Conservation (phyloP, 37 sponge, comb jelly and placozoan genomes). For the Agelas oroides region DNA sequence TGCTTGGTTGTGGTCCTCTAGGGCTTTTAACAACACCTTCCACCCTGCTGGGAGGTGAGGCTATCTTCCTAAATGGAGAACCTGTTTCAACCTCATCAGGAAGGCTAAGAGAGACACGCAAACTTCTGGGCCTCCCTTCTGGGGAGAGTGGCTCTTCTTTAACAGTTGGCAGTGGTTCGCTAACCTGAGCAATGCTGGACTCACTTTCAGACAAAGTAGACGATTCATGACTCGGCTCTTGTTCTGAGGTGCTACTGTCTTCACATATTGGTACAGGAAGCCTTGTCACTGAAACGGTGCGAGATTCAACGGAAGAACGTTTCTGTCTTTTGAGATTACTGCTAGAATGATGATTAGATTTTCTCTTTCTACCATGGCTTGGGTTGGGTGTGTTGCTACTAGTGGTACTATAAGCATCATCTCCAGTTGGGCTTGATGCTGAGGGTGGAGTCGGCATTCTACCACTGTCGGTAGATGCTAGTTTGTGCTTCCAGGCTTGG, state of each 20-base stretch:
- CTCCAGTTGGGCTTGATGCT: too few relatives aligned
- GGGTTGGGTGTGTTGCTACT: too few relatives aligned
- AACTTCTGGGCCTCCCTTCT: slow-evolving; percentile 25
- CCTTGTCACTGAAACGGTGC: slow-evolving; percentile 51
- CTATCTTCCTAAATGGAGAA: neutral
- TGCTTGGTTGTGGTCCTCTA: too few relatives aligned
- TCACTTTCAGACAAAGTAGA: neutral
- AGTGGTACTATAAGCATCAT: too few relatives aligned
- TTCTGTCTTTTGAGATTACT: slow-evolving; percentile 16
- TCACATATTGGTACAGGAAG: neutral
- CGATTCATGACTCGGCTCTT: slow-evolving; percentile 3
- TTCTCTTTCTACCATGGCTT: too few relatives aligned
- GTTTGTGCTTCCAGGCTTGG: too few relatives aligned
- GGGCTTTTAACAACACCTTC: too few relatives aligned
- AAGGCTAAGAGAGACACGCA: slow-evolving; percentile 56
- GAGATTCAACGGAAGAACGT: slow-evolving; percentile 42
- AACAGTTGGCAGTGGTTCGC: neutral
- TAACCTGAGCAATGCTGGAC: neutral
- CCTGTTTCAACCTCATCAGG: slow-evolving; percentile 46
- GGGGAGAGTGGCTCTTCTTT: neutral
- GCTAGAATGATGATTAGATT: too few relatives aligned
- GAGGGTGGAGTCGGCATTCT: too few relatives aligned
- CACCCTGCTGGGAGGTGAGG: too few relatives aligned
- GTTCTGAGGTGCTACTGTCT: slow-evolving; percentile 9
- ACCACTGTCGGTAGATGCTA: too few relatives aligned